Percentiles rank a stretch among this genome's conserved stretches.
Evolutionary conservation across 2,888 invertebrate genomes (phyloP).

Genomic region (Chromoteleia sp.): DNA sequence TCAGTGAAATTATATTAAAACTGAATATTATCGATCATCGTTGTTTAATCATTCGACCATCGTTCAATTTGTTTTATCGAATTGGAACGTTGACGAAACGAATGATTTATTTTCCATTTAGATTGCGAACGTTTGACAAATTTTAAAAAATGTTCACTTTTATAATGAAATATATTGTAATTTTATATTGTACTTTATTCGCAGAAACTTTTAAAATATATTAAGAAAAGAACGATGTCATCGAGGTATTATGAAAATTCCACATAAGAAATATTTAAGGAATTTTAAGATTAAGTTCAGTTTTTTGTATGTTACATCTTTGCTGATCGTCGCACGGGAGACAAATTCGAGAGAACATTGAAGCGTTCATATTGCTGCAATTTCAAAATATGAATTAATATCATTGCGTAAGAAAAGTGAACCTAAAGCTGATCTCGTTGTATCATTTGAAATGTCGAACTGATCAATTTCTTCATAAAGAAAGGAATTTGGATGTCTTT

Average conservation of each 20-base stretch:
- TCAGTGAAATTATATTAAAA: neutral
- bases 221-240: too few relatives aligned
- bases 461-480: constrained; percentile 27
- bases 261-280: neutral
- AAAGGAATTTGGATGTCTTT: constrained; percentile 30
- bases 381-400: neutral
- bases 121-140: neutral
- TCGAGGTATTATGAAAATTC: constrained; percentile 1
- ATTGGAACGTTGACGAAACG: neutral
- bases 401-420: neutral
- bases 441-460: constrained; percentile 15
- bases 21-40: neutral
- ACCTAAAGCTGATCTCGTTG: neutral
- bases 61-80: neutral
- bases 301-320: neutral
- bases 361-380: neutral
- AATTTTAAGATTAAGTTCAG: constrained; percentile 6
- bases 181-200: neutral
- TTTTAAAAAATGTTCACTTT: neutral
- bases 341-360: neutral
- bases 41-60: too few relatives aligned
- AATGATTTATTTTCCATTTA: neutral
- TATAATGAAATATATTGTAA: neutral
- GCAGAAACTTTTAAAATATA: too few relatives aligned
- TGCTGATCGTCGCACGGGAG: neutral